A percentile compares a stretch with the other conserved stretches of the same genome.
phyloP scores from a whole-genome alignment of 2,888 invertebrate genomes.

The Drosophila anomelani region DNA sequence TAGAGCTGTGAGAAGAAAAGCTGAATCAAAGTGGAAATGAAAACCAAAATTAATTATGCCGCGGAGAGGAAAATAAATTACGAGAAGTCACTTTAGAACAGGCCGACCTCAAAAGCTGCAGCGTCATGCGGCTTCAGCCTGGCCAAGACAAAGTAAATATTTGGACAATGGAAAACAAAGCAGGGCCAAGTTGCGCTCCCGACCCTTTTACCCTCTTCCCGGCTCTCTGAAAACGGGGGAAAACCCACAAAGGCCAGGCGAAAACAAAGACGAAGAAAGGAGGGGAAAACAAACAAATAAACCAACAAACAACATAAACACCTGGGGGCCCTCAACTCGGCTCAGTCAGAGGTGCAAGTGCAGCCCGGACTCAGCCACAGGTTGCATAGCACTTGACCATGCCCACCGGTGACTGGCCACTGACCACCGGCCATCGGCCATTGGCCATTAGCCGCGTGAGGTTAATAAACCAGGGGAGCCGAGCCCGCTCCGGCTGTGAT shows the following conservation, averaged over 20 bases:
- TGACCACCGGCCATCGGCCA: slow-evolving; percentile 35
- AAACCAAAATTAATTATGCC: slow-evolving; percentile 73
- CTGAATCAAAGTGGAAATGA: slow-evolving; percentile 33
- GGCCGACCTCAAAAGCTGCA: slow-evolving; percentile 62
- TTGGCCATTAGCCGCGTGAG: slow-evolving; percentile 61
- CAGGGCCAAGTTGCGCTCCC: slow-evolving; percentile 33
- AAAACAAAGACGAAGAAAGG: slow-evolving; percentile 32
- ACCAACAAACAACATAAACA: slow-evolving; percentile 39
- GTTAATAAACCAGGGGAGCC: slow-evolving; percentile 69
- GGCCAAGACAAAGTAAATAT: slow-evolving; percentile 64
- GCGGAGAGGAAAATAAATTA: slow-evolving; percentile 63
- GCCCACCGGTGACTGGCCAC: slow-evolving; percentile 33
- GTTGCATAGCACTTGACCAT: slow-evolving; percentile 60
- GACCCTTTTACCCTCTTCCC: slow-evolving; percentile 21
- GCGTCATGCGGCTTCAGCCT: slow-evolving; percentile 66
- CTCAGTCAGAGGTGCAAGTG: slow-evolving; percentile 73
- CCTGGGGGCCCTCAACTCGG: slow-evolving; percentile 32
- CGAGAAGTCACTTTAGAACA: slow-evolving; percentile 61
- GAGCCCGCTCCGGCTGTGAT: slow-evolving; percentile 58
- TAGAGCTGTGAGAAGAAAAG: slow-evolving; percentile 28
- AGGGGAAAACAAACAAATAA: slow-evolving; percentile 28
- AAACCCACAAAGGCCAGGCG: slow-evolving; percentile 45
- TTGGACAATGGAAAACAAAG: slow-evolving; percentile 73
- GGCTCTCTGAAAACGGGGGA: slow-evolving; percentile 49
- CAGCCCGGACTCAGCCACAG: slow-evolving; percentile 41